phyloP scores from a whole-genome alignment of 2,797 vertebrate species.

The Coregonus ussuriensis region DNA sequence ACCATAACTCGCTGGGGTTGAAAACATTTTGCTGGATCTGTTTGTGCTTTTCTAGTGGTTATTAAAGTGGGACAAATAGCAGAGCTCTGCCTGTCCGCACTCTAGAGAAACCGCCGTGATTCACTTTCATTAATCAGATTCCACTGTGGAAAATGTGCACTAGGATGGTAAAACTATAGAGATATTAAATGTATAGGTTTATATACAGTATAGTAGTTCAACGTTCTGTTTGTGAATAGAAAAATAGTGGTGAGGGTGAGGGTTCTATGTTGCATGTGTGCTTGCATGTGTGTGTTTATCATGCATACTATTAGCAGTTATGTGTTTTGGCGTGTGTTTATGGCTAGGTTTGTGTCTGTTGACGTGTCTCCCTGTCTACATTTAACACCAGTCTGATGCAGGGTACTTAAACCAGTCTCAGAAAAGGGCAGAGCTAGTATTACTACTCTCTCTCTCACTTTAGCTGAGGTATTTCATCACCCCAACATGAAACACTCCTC shows the following conservation, averaged over 20 bases:
- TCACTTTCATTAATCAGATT: conserved; percentile 10
- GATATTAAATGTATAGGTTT: too few relatives aligned
- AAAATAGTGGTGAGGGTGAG: too few relatives aligned
- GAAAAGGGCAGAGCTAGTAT: conserved; percentile 57
- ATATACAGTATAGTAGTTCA: too few relatives aligned
- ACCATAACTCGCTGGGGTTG: conserved; percentile 59
- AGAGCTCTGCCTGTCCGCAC: conserved; percentile 43
- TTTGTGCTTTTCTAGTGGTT: conserved; percentile 47
- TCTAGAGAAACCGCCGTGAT: conserved; percentile 25
- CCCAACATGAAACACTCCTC: conserved; percentile 49
- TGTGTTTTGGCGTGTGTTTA: conserved; percentile 39
- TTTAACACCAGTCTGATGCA: conserved; percentile 44
- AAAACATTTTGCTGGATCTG: conserved; percentile 53
- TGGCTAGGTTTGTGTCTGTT: conserved; percentile 42
- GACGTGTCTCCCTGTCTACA: conserved; percentile 26
- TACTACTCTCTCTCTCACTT: conserved; percentile 55
- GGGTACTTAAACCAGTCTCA: conserved; percentile 26
- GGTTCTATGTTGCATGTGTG: neutral
- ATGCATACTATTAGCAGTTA: conserved; percentile 31
- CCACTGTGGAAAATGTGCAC: conserved; percentile 46
- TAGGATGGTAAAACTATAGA: neutral
- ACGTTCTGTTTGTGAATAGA: too few relatives aligned
- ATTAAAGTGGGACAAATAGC: conserved; percentile 63
- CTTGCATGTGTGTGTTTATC: conserved; percentile 24
- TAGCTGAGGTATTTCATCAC: conserved; percentile 57